Evolutionary conservation across 2,113 vertebrate species (phyloP).

Genomic region (Dasyprocta punctata): DNA sequence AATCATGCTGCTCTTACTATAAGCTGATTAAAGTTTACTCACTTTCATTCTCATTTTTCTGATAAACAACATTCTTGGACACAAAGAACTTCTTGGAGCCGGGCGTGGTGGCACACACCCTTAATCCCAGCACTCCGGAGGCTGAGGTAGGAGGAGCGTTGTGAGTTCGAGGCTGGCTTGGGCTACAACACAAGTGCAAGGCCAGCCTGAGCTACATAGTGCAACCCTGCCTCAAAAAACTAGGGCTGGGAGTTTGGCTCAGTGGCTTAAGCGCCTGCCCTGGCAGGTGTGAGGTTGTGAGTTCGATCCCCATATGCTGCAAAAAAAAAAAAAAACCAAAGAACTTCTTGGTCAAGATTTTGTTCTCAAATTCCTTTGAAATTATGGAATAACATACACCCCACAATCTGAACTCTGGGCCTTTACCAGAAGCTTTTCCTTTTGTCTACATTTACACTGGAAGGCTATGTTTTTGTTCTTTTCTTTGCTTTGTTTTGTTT

Average conservation of each 20-base stretch:
- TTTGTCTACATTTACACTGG: constrained; percentile 5
- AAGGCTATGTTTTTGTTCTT: background rate
- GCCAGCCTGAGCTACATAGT: too few species aligned
- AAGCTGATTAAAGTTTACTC: background rate
- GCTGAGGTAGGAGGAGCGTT: too few species aligned
- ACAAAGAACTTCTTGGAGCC: background rate
- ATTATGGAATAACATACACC: constrained; percentile 28
- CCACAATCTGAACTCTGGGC: background rate
- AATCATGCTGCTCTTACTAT: background rate
- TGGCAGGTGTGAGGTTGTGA: too few species aligned
- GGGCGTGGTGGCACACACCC: too few species aligned
- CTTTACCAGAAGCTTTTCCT: constrained; percentile 1
- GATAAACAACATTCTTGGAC: constrained; percentile 35
- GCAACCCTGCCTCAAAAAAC: too few species aligned
- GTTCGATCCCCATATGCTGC: too few species aligned
- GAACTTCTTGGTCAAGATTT: background rate
- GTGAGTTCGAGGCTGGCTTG: too few species aligned
- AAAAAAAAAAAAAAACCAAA: too few species aligned
- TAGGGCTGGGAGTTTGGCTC: too few species aligned
- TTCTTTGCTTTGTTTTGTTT: background rate
- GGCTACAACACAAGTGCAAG: too few species aligned
- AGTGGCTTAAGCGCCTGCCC: too few species aligned
- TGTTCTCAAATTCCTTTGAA: constrained; percentile 48
- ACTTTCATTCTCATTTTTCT: constrained; percentile 14
- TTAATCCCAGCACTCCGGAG: too few species aligned